phyloP scores from a whole-genome alignment of 2,797 vertebrate species.

The Steatocranus sp. region DNA sequence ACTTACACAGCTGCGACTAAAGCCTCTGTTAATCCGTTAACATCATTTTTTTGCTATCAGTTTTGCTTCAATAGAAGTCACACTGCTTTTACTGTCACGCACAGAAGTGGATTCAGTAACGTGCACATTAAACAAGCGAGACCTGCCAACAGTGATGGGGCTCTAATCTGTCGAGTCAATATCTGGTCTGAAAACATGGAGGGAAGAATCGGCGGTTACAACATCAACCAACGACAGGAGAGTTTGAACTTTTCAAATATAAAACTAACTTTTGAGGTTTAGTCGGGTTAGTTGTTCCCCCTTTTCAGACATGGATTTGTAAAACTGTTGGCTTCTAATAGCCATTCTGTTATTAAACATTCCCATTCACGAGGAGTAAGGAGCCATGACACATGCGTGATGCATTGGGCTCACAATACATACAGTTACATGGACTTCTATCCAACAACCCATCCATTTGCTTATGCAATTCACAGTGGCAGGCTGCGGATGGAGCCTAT shows the following conservation, averaged over 20 bases:
- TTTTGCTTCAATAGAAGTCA: not conserved
- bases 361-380: not conserved
- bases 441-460: not conserved
- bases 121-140: not conserved
- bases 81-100: not conserved
- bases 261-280: not conserved
- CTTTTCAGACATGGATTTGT: not conserved
- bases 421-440: not conserved
- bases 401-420: not conserved
- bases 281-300: not conserved
- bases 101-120: not conserved
- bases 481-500: not conserved
- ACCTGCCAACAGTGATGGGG: not conserved
- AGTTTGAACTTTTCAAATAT: not conserved
- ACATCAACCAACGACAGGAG: not conserved
- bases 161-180: not conserved
- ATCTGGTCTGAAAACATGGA: not conserved
- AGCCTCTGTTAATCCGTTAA: conserved; percentile 5
- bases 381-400: not conserved
- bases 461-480: not conserved
- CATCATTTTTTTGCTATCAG: not conserved
- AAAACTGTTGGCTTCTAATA: not conserved
- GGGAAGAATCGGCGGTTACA: not conserved
- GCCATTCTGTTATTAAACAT: not conserved
- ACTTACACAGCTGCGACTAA: conserved; percentile 13